Evolutionary conservation across 2,888 invertebrate species (phyloP), one percentile per base, ranked within the genome.

Genomic region (Dusona sp.): DNA sequence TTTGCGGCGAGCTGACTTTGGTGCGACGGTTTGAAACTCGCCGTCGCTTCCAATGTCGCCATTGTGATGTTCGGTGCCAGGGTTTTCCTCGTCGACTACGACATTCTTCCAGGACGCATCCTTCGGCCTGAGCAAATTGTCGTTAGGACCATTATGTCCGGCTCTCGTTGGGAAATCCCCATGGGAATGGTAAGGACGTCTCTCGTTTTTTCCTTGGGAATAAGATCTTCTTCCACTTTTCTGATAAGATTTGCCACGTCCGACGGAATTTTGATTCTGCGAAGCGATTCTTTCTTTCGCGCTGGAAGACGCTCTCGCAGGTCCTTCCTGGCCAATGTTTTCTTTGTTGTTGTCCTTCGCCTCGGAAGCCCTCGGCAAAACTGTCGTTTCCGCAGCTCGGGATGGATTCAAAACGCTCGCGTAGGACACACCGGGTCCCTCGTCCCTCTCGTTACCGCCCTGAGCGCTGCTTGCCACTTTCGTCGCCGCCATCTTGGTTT

Each of bases 361-460:
- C 83, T 94, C 95, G 92, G 95, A 95, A 92, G 96, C 95, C 95
- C 38, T 93, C 22, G 95, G 96, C 90, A 97, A 97, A 94, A 97
- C 97, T 80, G 97, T 97, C 92, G 96, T 95, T 91, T 96, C 96
- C 89, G 95, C 95, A 93, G 95, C 95, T 92, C 95, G 94, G 91
- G 95, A 95, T 93, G 96, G 96, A 94, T 95, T 96, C 90, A 95
- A 94, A 90, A 94, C 93, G 87, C 95, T 94, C 48, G 94, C 95
- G 92, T 95, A 94, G 16, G 94, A 95, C 89, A 94, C 94, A 92
- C 95, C 92, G 65, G 92, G 90, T 86, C 89, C 90, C 87, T 91
- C 92, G 25, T 92, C 91, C 1, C 88, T 87, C 25, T 92, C 91
- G 84, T 68, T 89, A 88, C 91, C 82, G 74, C 90, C 90, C 89